Base-by-base conservation (phyloP, 2,888 invertebrate species). In the Cylindroiulus punctatus region DNA sequence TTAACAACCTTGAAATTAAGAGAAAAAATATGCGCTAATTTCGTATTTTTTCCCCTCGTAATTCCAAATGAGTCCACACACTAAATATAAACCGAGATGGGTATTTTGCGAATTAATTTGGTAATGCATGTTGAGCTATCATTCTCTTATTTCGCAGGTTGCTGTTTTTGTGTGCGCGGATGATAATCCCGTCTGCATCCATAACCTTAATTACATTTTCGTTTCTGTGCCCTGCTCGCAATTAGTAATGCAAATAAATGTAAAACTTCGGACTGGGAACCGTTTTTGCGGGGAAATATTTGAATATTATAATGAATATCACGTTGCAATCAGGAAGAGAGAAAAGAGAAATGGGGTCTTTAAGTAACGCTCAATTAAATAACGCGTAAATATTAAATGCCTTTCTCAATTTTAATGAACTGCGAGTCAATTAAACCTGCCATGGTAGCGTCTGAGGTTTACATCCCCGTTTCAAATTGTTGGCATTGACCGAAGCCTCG, bases 221-320 rank as follows among this genome's bases (percentile, higher is more conserved):
- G 30, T 76, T 76, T 76, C 65, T 3, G 14, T 76, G 76, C 76
- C 17, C 30, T 30, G 30, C 30, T 14, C 76, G 76, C 76, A 76
- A 76, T 76, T 76, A 76, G 76, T 76, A 30, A 76, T 76, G 76
- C 76, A 76, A 76, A 76, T 76, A 76, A 76, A 76, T 76, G 76
- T 14, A 30, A 10, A 14, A 30, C 76, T 76, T 76, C 22, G 76
- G 76, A 76, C 76, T 17, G 52, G 14, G 30, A 30, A 17, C 14
- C 12, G 10, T 26, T 26, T 76, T 76, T 76, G 30, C 14, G 12
- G 30, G 2, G 14, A 76, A 76, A 4, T 10, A 76, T 76, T 76
- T 76, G 30, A 76, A 76, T 76, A 76, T 76, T 14, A 30, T 76
- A 76, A 76, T 30, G 30, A 30, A 12, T 76, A 76, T 76, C 76